phyloP scores from a whole-genome alignment of 2,113 vertebrate species.

The Tetraodon nigroviridis region DNA sequence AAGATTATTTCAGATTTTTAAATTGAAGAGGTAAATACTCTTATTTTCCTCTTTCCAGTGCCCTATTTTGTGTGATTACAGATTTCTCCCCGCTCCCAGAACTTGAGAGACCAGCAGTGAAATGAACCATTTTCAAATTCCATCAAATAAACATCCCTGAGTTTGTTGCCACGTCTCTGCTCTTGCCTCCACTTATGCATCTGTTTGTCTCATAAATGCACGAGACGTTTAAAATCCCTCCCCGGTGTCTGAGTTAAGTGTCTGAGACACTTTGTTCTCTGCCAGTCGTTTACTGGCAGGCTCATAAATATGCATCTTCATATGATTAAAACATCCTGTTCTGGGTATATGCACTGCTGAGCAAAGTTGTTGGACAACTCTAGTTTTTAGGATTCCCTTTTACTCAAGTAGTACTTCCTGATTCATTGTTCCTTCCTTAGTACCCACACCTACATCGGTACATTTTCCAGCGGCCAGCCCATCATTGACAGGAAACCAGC shows the following conservation, averaged over 20 bases:
- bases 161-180: not conserved
- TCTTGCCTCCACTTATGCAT: not conserved
- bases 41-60: no score
- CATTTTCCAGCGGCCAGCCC: slow-evolving; percentile 34
- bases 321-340: slow-evolving; percentile 40
- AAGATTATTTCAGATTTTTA: no score
- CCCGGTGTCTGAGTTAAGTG: not conserved
- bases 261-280: slow-evolving; percentile 3
- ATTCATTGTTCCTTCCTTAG: slow-evolving; percentile 13
- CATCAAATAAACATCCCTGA: slow-evolving; percentile 53
- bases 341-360: not conserved
- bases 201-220: slow-evolving; percentile 10
- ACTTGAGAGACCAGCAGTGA: slow-evolving; percentile 66
- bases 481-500: slow-evolving; percentile 31
- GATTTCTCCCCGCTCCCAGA: slow-evolving; percentile 11
- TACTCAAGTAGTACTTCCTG: not conserved
- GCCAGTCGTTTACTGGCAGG: not conserved
- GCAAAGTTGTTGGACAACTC: not conserved
- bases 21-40: no score
- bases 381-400: no score
- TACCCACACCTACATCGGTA: slow-evolving; percentile 21
- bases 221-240: slow-evolving; percentile 5
- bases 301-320: slow-evolving; percentile 6
- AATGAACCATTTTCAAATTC: slow-evolving; percentile 65
- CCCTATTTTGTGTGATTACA: slow-evolving; percentile 35